Evolutionary conservation across 1,140 invertebrate genomes (phyloP), one percentile per base, ranked within the genome.

Genomic region (Polypedilum vanderplanki): DNA sequence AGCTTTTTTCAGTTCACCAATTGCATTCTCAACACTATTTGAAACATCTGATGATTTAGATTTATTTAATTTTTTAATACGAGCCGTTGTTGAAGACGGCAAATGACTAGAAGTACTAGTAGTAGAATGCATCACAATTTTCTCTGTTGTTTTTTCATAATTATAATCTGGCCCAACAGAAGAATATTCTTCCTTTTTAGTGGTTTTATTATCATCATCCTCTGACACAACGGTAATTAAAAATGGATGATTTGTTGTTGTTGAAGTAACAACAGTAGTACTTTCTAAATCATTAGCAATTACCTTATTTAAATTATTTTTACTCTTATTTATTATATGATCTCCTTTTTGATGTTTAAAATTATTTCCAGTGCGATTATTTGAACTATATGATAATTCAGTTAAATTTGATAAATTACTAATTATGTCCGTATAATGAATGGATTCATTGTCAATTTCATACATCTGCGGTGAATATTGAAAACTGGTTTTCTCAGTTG

Each of bases 391-490:
- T 20, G 65, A 70, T 12, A 70, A 20, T 20, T 70, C 65, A 7
- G 65, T 70, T 70, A 70, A 22, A 22, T 70, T 70, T 18, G 65
- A 70, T 20, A 70, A 70, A 20, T 22, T 70, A 22, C 65, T 70
- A 10, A 70, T 22, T 20, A 70, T 70, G 10, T 70, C 65, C n/a
- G 65, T 20, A 18, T 70, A 70, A 5, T 22, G 17, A 8, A 22
- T 18, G 17, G 65, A 12, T 7, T 70, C 65, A 70, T 70, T 22
- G 65, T 20, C 10, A 20, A 70, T 70, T 9, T 18, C 17, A 18
- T 70, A n/a, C 8, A 18, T 70, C n/a, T n/a, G 3, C 17, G 65
- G 65, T 9, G 65, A 18, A 7, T 7, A 22, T 20, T 18, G n/a
- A 18, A 18, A 18, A 70, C 20, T 70, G 9, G 20, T 22, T 70